Evolutionary conservation across 2,888 invertebrate genomes (phyloP).

Genomic region (Adelognathus sp.): DNA sequence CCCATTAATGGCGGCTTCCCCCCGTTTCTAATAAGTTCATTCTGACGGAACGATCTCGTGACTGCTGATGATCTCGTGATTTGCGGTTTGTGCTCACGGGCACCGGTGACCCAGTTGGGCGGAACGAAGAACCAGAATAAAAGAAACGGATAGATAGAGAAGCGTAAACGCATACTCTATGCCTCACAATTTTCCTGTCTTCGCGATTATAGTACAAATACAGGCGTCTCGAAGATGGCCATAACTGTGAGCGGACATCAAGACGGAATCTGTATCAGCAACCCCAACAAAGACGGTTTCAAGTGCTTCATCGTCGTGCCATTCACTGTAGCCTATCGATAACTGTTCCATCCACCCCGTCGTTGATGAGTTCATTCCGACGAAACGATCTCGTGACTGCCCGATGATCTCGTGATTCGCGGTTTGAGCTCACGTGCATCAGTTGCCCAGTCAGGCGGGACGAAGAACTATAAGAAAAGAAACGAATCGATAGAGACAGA

Average conservation of each 20-base stretch:
- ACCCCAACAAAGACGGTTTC: background rate
- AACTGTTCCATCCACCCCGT: background rate
- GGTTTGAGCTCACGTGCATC: background rate
- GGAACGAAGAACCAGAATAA: background rate
- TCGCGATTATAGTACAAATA: too few relatives aligned
- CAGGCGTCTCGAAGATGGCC: too few relatives aligned
- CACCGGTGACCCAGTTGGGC: background rate
- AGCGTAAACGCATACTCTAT: background rate
- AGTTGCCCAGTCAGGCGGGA: background rate
- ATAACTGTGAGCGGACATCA: too few relatives aligned
- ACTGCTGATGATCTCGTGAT: constrained; percentile 5
- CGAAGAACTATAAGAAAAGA: background rate
- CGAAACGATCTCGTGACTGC: constrained; percentile 18
- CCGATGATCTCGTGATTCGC: background rate
- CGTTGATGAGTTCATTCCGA: constrained; percentile 18
- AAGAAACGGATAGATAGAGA: background rate
- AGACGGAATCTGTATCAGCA: background rate
- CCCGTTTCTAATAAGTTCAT: constrained; percentile 17
- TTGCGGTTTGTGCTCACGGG: background rate
- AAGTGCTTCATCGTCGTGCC: background rate
- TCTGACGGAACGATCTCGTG: constrained; percentile 20
- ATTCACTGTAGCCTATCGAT: background rate
- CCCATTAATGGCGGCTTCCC: too few relatives aligned
- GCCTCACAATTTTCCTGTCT: too few relatives aligned
- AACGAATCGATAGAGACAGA: background rate